Evolutionary conservation across 2,888 invertebrate genomes (phyloP).

Genomic region (Mesochorus sp.): DNA sequence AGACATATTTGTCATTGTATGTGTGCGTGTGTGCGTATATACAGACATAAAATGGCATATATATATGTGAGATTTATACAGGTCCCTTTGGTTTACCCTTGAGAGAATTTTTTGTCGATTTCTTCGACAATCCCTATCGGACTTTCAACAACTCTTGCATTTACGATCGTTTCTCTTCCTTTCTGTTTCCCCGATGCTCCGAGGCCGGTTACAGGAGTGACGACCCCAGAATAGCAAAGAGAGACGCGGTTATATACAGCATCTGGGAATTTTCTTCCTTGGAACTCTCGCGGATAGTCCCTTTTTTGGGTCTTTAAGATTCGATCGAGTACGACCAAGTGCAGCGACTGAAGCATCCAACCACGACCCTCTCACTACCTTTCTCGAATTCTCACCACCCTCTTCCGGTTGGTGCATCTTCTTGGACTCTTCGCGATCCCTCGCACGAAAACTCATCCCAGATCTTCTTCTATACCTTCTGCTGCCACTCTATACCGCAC

Average conservation of each 20-base stretch:
- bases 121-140: constrained; percentile 63
- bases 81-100: constrained; percentile 39
- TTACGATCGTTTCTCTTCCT: constrained; percentile 56
- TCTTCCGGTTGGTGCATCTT: constrained; percentile 55
- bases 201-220: constrained; percentile 39
- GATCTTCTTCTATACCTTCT: too few relatives aligned
- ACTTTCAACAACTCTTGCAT: constrained; percentile 74
- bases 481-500: not conserved
- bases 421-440: constrained; percentile 19
- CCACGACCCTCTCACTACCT: constrained; percentile 27
- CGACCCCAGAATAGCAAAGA: constrained; percentile 14
- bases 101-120: constrained; percentile 33
- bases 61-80: not conserved
- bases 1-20: not conserved
- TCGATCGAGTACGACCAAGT: constrained; percentile 47
- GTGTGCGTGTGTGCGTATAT: not conserved
- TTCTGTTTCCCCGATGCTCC: constrained; percentile 43
- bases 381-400: constrained; percentile 15
- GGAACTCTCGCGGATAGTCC: constrained; percentile 12
- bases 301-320: constrained; percentile 55
- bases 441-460: constrained; percentile 18
- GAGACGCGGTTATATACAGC: constrained; percentile 6
- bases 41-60: not conserved
- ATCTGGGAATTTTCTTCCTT: constrained; percentile 16
- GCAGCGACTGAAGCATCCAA: constrained; percentile 37